These are phyloP conservation scores for Daboia siamensis DNA, from an alignment of 2,113 vertebrate species.

Conservation along the genomic window DNA sequence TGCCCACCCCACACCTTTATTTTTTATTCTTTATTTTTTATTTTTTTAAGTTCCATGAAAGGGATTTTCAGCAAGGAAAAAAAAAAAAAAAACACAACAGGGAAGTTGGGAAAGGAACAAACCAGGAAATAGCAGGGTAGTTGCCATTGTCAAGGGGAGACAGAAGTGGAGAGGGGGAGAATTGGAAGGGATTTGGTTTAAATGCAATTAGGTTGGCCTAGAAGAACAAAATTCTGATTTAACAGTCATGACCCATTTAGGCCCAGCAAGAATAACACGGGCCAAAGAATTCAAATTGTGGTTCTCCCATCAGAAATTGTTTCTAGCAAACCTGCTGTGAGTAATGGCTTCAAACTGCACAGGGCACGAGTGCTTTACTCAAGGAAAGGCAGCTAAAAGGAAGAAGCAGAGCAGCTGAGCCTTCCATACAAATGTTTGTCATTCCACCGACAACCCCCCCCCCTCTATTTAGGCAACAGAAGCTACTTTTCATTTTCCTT, in stretches of 20 bases:
- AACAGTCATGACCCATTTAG: conserved; percentile 42
- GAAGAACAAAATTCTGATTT: conserved; percentile 41
- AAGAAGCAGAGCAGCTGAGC: conserved; percentile 54
- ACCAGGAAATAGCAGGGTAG: conserved; percentile 28
- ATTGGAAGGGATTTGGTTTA: conserved; percentile 36
- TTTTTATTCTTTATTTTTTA: background rate
- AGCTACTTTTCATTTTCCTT: conserved; percentile 31
- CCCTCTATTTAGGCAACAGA: conserved; percentile 37
- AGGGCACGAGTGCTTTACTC: conserved; percentile 54
- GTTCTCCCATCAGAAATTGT: conserved; percentile 42
- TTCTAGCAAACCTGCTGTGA: conserved; percentile 42
- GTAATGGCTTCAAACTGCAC: conserved; percentile 63
- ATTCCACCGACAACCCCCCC: background rate
- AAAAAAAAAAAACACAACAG: conserved; percentile 15
- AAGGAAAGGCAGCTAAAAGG: conserved; percentile 54
- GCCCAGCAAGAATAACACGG: conserved; percentile 18
- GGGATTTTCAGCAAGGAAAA: conserved; percentile 39
- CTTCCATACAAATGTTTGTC: conserved; percentile 47
- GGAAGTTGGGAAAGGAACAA: background rate
- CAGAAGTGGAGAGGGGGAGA: background rate
- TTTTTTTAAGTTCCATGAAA: conserved; percentile 35
- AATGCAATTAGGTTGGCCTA: conserved; percentile 33
- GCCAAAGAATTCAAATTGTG: conserved; percentile 31
- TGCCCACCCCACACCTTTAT: background rate
- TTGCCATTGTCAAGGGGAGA: conserved; percentile 26